Percentiles rank a stretch among this genome's conserved stretches.
phyloP scores from a whole-genome alignment of 2,797 vertebrate species.

The Prunella strophiata region DNA sequence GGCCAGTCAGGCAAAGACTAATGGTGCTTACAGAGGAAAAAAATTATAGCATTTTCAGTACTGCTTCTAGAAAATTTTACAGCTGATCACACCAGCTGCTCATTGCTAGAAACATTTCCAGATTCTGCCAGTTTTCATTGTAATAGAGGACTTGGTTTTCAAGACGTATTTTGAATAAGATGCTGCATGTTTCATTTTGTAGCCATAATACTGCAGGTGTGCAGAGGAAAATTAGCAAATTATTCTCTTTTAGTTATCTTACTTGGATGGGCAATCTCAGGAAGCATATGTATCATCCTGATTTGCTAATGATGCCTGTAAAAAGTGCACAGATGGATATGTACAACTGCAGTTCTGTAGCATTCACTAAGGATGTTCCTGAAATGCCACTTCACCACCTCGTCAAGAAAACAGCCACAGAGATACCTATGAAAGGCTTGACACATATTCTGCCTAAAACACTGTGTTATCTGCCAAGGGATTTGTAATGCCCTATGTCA shows the following conservation, averaged over 20 bases:
- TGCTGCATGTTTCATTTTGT: not conserved
- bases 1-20: not conserved
- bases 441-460: not conserved
- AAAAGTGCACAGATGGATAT: not conserved
- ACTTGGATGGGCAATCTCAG: not conserved
- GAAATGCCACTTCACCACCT: slow-evolving; percentile 19
- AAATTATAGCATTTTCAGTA: not conserved
- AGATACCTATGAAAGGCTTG: not conserved
- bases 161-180: not conserved
- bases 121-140: not conserved
- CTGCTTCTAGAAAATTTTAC: slow-evolving; percentile 24
- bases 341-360: not conserved
- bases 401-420: not conserved
- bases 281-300: not conserved
- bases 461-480: not conserved
- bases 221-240: not conserved
- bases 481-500: not conserved
- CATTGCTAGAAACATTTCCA: not conserved
- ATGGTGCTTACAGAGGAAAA: not conserved
- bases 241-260: not conserved
- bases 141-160: not conserved
- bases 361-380: not conserved
- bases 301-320: not conserved
- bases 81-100: slow-evolving; percentile 13
- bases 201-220: not conserved